Evolutionary conservation across 2,888 invertebrate genomes (phyloP).

Genomic region (Hyles lineata): DNA sequence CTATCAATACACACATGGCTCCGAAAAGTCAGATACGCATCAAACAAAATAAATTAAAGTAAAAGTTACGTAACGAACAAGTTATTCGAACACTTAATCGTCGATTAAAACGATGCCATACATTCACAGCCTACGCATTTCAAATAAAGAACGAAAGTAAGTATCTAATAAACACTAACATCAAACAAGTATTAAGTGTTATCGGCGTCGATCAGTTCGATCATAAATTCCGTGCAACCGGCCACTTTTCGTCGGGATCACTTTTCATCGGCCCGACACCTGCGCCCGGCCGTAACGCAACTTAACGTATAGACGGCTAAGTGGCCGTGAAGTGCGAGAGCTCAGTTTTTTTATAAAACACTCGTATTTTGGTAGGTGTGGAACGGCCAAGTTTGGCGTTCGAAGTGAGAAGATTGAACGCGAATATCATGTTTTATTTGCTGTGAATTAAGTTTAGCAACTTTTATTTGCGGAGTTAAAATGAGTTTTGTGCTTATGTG

Average conservation of each 20-base stretch:
- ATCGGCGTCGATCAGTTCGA: slow-evolving; percentile 20
- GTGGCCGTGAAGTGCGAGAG: slow-evolving; percentile 19
- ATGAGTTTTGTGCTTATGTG: no score
- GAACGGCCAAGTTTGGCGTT: not conserved
- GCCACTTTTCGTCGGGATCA: slow-evolving; percentile 28
- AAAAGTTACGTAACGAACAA: no score
- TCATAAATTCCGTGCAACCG: slow-evolving; percentile 30
- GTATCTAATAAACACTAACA: not conserved
- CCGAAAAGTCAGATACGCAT: no score
- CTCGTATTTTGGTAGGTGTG: slow-evolving; percentile 3
- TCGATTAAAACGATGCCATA: no score
- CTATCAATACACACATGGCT: no score
- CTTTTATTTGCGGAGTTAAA: no score
- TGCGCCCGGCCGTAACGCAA: slow-evolving; percentile 17
- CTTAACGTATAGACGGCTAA: slow-evolving; percentile 16
- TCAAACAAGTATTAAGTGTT: not conserved
- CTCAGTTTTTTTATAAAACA: not conserved
- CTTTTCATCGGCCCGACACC: slow-evolving; percentile 31
- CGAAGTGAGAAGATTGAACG: not conserved
- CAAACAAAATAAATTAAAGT: no score
- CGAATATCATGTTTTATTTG: not conserved
- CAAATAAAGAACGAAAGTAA: not conserved
- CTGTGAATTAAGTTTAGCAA: not conserved
- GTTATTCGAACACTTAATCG: no score
- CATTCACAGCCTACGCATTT: no score